A percentile compares a stretch with the other conserved stretches of the same genome.
phyloP scores from a whole-genome alignment of 2,797 vertebrate species.

The Protosalanx chinensis region DNA sequence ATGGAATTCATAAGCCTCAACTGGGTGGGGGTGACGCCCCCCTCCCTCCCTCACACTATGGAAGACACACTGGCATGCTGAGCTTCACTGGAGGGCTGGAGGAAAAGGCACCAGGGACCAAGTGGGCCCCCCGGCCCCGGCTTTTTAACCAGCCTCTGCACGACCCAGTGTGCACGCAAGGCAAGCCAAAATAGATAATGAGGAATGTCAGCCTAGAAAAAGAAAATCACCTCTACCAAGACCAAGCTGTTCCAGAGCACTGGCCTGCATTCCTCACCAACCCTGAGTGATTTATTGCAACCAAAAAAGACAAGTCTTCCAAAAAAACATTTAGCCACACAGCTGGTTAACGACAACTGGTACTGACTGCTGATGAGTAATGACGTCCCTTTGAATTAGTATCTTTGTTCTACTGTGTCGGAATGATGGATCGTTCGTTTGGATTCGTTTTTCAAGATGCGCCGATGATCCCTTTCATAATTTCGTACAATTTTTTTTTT shows the following conservation, averaged over 20 bases:
- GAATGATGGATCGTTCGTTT: slow-evolving; percentile 69
- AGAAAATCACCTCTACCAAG: slow-evolving; percentile 70
- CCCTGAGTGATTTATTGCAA: slow-evolving; percentile 73
- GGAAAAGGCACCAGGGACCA: slow-evolving; percentile 36
- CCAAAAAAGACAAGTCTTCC: slow-evolving; percentile 61
- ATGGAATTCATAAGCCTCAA: slow-evolving; percentile 72
- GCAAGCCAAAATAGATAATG: slow-evolving; percentile 71
- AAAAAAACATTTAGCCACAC: slow-evolving; percentile 72
- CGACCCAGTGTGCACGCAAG: slow-evolving; percentile 53
- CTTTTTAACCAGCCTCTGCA: slow-evolving; percentile 63
- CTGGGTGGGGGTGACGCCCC: slow-evolving; percentile 70
- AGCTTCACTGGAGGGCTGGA: slow-evolving; percentile 47
- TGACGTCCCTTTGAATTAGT: slow-evolving; percentile 73
- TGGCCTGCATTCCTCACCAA: slow-evolving; percentile 63
- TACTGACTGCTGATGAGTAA: slow-evolving; percentile 76
- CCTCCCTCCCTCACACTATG: slow-evolving; percentile 31
- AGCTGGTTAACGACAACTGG: slow-evolving; percentile 79
- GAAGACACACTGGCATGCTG: slow-evolving; percentile 49
- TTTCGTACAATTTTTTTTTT: slow-evolving; percentile 40
- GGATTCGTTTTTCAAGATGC: slow-evolving; percentile 66
- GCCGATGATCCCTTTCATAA: slow-evolving; percentile 55
- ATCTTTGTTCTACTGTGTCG: slow-evolving; percentile 70
- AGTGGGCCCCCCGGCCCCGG: slow-evolving; percentile 30
- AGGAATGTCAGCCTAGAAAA: slow-evolving; percentile 71
- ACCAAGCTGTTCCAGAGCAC: slow-evolving; percentile 68